phyloP scores from a whole-genome alignment of 2,797 vertebrate genomes.

The Poecilia gillii region DNA sequence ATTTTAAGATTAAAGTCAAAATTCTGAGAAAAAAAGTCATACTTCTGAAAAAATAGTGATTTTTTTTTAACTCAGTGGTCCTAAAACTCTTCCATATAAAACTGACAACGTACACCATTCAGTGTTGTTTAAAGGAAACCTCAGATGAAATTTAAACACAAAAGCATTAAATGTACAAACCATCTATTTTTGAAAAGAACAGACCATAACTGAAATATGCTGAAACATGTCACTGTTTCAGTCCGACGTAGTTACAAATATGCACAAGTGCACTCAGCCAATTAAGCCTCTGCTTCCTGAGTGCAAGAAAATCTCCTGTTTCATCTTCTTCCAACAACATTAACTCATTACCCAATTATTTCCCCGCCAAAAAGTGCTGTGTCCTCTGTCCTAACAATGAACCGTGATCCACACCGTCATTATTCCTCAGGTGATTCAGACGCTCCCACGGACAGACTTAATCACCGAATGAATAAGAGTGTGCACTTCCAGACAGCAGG shows the following conservation, averaged over 20 bases:
- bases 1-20: no score
- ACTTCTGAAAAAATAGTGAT: no score
- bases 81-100: neutral
- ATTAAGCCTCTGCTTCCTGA: neutral
- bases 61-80: no score
- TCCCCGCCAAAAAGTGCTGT: neutral
- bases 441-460: neutral
- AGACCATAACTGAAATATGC: neutral
- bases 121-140: neutral
- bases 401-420: neutral
- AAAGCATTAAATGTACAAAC: neutral
- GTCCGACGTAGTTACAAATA: neutral
- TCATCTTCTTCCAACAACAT: neutral
- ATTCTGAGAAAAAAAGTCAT: no score
- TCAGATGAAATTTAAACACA: neutral
- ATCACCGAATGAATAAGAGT: neutral
- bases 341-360: neutral
- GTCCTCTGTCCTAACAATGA: neutral
- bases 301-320: constrained; percentile 1
- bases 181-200: neutral
- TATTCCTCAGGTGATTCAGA: constrained; percentile 11
- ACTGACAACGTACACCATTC: neutral
- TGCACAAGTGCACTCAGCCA: neutral
- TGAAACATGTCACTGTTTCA: neutral
- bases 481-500: neutral